Evolutionary conservation across 2,113 vertebrate species (phyloP).

Genomic region (Lagopus leucura): DNA sequence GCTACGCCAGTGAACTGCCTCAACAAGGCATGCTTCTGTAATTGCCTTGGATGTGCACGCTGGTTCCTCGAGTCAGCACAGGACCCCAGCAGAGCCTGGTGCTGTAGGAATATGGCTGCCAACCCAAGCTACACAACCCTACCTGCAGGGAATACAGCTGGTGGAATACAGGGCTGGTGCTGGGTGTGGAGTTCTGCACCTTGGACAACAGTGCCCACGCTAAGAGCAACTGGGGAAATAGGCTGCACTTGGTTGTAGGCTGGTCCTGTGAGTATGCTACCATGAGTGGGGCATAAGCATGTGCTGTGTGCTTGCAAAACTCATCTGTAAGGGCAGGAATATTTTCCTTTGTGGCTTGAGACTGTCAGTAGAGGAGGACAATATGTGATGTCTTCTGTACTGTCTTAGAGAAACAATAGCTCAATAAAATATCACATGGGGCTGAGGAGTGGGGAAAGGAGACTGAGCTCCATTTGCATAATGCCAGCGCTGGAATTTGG

Average conservation of each 20-base stretch:
- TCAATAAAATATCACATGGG: background rate
- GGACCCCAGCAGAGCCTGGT: background rate
- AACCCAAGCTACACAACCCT: background rate
- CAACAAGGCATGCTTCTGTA: background rate
- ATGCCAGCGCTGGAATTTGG: constrained; percentile 25
- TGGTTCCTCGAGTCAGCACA: background rate
- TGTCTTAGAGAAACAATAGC: constrained; percentile 10
- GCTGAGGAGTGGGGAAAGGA: background rate
- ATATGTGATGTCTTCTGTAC: background rate
- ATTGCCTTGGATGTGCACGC: background rate
- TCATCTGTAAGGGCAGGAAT: background rate
- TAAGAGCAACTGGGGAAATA: background rate
- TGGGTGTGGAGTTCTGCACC: background rate
- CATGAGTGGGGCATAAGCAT: accelerated
- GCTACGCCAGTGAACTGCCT: background rate
- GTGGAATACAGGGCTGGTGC: background rate
- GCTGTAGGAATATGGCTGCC: background rate
- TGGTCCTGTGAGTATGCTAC: accelerated
- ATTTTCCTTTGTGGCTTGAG: background rate
- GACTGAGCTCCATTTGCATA: constrained; percentile 44
- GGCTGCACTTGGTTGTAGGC: accelerated
- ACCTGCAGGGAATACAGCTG: background rate
- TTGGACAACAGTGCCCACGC: background rate
- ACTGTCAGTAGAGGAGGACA: background rate
- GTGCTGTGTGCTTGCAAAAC: background rate